phyloP scores from a whole-genome alignment of 2,113 vertebrate species.

The Sterna hirundo region DNA sequence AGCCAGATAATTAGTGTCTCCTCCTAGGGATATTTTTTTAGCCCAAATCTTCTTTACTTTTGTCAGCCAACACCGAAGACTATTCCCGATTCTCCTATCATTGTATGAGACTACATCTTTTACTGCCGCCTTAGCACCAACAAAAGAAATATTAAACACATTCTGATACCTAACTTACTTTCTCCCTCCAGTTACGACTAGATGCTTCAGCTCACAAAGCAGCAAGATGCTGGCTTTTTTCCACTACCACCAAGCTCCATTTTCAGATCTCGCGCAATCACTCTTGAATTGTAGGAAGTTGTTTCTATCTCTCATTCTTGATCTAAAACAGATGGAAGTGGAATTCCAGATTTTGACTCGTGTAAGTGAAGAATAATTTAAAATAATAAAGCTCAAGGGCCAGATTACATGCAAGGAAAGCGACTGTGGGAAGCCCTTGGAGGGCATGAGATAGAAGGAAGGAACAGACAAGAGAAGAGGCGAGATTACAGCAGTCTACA shows the following conservation, averaged over 20 bases:
- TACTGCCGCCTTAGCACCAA: not conserved
- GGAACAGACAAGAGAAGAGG: not conserved
- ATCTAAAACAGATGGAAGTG: conserved; percentile 47
- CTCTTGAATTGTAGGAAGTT: not conserved
- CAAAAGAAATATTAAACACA: not conserved
- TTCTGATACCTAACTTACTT: not conserved
- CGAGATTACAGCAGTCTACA: not conserved
- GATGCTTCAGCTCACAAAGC: not conserved
- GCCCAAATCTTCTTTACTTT: not conserved
- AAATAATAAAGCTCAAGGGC: conserved; percentile 41
- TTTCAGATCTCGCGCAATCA: not conserved
- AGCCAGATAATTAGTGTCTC: not conserved
- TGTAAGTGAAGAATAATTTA: conserved; percentile 42
- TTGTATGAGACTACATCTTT: not conserved
- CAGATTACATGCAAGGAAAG: conserved; percentile 17
- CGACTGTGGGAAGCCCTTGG: not conserved
- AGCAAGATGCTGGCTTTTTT: not conserved
- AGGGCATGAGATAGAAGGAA: not conserved
- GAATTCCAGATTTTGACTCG: conserved; percentile 32
- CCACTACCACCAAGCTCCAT: not conserved
- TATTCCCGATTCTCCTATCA: not conserved
- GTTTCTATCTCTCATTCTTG: conserved; percentile 3
- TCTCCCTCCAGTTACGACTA: not conserved
- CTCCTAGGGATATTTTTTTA: not conserved
- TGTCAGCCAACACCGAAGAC: not conserved